phyloP scores from a whole-genome alignment of 92 coral and sea anemone species.

The Meandrina meandrites region DNA sequence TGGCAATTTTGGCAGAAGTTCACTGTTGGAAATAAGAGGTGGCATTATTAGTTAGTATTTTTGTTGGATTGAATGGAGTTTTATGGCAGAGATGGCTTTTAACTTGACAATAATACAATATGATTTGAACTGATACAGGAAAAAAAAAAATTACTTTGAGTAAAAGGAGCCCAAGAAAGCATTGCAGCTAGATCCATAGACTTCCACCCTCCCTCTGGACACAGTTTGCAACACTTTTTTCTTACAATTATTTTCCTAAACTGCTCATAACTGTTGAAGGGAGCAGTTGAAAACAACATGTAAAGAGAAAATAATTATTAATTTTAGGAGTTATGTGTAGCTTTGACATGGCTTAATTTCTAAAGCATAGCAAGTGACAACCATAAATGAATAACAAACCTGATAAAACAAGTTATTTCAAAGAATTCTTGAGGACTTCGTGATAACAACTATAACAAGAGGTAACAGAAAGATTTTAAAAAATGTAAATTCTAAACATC shows the following conservation, averaged over 20 bases:
- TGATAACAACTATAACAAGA: constrained; percentile 80
- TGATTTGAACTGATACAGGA: neutral
- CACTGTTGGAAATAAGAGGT: constrained; percentile 65
- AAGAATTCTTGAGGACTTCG: constrained; percentile 99
- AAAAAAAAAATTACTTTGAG: neutral
- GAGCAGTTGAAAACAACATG: neutral
- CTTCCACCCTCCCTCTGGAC: neutral
- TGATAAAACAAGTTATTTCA: constrained; percentile 94
- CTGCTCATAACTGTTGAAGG: neutral
- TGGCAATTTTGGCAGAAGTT: constrained; percentile 90
- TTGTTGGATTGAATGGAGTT: neutral
- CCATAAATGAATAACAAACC: constrained; percentile 51
- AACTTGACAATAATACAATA: neutral
- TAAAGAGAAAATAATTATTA: neutral
- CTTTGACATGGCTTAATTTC: neutral
- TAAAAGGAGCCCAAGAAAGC: neutral
- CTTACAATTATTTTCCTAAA: neutral
- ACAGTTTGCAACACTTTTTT: no score
- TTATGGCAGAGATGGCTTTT: neutral
- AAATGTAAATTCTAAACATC: neutral
- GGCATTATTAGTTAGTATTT: neutral
- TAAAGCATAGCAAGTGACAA: neutral
- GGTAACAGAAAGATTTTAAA: neutral
- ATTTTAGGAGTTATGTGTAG: neutral
- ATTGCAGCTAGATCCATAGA: neutral